Conservation (phyloP, 2,797 vertebrate species). For the Cephalopachus bancanus region DNA sequence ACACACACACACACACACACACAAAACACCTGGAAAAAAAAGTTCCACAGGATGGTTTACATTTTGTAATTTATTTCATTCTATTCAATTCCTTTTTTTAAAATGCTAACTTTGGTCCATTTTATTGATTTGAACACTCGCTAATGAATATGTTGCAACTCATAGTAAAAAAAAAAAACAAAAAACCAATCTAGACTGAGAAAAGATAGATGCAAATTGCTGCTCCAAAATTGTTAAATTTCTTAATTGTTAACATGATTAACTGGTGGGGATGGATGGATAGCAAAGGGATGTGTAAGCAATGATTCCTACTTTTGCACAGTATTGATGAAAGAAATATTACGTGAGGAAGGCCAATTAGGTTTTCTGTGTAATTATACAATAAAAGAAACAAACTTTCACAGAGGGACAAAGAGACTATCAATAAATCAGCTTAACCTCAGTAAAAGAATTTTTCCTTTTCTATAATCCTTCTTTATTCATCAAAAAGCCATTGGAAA, state of each 20-base stretch:
- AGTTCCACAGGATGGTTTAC: background rate
- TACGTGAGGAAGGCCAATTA: background rate
- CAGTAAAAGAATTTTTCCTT: background rate
- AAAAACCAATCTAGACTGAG: background rate
- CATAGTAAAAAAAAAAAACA: background rate
- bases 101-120: background rate
- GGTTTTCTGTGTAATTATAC: background rate
- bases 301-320: background rate
- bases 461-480: background rate
- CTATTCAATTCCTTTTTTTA: background rate
- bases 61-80: background rate
- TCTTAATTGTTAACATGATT: background rate
- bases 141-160: background rate
- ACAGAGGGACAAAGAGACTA: background rate
- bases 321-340: background rate
- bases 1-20: background rate
- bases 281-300: accelerated
- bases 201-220: background rate
- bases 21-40: background rate
- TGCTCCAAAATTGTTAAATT: background rate
- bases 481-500: background rate
- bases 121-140: background rate
- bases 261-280: background rate
- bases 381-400: background rate
- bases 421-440: background rate